phyloP scores from a whole-genome alignment of 2,888 invertebrate species.

The Acrobasis repandana region DNA sequence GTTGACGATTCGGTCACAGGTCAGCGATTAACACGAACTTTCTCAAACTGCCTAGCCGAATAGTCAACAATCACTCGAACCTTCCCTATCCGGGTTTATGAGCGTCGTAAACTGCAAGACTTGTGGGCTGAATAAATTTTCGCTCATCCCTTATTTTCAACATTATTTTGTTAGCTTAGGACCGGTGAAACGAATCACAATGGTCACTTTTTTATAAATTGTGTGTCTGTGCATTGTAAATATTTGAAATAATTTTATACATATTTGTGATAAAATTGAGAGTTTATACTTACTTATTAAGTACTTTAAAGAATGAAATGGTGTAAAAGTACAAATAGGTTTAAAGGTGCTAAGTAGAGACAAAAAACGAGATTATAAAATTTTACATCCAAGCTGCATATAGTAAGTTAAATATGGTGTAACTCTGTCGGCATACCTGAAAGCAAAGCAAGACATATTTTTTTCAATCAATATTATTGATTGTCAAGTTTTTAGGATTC shows the following conservation, averaged over 20 bases:
- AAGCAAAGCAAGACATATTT: slow-evolving; percentile 34
- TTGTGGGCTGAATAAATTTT: slow-evolving; percentile 46
- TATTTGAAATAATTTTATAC: neutral
- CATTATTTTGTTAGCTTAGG: slow-evolving; percentile 46
- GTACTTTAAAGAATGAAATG: too few relatives aligned
- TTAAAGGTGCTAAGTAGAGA: too few relatives aligned
- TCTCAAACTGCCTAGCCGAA: slow-evolving; percentile 21
- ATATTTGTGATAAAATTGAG: neutral
- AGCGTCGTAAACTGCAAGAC: slow-evolving; percentile 45
- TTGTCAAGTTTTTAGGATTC: too few relatives aligned
- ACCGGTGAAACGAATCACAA: slow-evolving; percentile 34
- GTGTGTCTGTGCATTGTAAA: neutral
- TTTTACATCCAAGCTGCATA: slow-evolving; percentile 20
- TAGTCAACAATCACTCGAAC: slow-evolving; percentile 27
- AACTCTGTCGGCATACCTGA: slow-evolving; percentile 61
- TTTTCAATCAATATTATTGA: neutral
- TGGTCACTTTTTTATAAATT: slow-evolving; percentile 27
- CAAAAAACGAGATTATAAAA: neutral
- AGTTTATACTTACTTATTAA: neutral
- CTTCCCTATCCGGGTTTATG: slow-evolving; percentile 41
- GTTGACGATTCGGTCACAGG: neutral
- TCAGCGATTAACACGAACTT: slow-evolving; percentile 24
- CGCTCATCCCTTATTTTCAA: slow-evolving; percentile 43
- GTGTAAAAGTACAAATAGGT: too few relatives aligned
- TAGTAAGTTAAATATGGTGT: slow-evolving; percentile 58